A percentile compares a stretch with the other conserved stretches of the same genome.
phyloP scores from a whole-genome alignment of 2,888 invertebrate genomes.

The Erebia ligea region DNA sequence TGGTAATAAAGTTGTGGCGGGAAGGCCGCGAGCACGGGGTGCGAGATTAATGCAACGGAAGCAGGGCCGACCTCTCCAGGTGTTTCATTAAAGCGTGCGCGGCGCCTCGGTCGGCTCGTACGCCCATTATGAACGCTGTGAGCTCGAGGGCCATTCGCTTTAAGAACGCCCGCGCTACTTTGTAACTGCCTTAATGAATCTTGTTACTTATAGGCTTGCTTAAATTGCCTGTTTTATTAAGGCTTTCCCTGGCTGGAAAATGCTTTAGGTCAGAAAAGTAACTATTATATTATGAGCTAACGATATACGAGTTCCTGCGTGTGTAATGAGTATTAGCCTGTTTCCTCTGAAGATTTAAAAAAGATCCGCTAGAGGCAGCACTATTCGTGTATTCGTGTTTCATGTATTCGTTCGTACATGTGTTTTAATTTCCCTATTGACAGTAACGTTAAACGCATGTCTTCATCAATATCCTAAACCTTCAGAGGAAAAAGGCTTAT shows the following conservation, averaged over 20 bases:
- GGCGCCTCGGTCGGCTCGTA: constrained; percentile 75
- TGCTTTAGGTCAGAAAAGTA: constrained; percentile 48
- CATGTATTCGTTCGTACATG: no score
- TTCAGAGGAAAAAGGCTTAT: no score
- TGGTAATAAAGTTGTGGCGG: constrained; percentile 48
- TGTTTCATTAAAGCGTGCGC: constrained; percentile 81
- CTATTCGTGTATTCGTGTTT: no score
- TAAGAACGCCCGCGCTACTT: constrained; percentile 81
- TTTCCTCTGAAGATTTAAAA: no score
- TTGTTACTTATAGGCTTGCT: constrained; percentile 81
- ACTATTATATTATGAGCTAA: not conserved
- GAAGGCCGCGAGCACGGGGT: constrained; percentile 40
- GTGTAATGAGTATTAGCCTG: not conserved
- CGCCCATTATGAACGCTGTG: constrained; percentile 80
- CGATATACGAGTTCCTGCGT: not conserved
- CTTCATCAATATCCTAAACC: no score
- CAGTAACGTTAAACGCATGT: no score
- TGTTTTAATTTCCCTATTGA: no score
- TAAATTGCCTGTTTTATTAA: constrained; percentile 80
- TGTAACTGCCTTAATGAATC: constrained; percentile 82
- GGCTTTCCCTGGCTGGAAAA: constrained; percentile 49
- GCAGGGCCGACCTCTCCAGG: constrained; percentile 79
- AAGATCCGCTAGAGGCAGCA: no score
- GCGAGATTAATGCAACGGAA: constrained; percentile 79
- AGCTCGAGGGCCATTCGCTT: constrained; percentile 82